Evolutionary conservation across 1,140 invertebrate genomes (phyloP), one percentile per base, ranked within the genome.

Genomic region (Drosophila funebris): DNA sequence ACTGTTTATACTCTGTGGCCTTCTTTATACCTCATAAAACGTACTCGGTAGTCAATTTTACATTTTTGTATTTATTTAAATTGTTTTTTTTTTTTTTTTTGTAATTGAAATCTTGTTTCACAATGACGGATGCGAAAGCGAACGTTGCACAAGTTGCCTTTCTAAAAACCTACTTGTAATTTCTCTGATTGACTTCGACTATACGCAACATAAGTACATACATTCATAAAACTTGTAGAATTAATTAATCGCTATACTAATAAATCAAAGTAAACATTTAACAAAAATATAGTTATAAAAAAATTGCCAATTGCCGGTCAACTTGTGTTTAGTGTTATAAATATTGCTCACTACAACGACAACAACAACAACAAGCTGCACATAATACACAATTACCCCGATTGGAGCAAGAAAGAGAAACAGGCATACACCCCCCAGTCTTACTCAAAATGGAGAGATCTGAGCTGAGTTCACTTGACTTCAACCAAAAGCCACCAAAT

Each of bases 21-120:
- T 88, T 88, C 79, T 88, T 79, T 89, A 88, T 88, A 88, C 83
- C 83, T 88, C 83, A 88, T 89, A 88, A 61, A 88, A 89, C 83
- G 83, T 88, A 88, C 84, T 88, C 31, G 84, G 79, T 88, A 88
- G 83, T 88, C 83, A 87, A 87, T 87, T 85, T 87, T 78, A 82
- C 64, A 81, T 54, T 58, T 73, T 29, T n/a, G n/a, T n/a, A n/a
- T n/a, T 31, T 53, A 18, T 41, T 52, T n/a, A 18, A 33, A 11
- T 33, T 46, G 22, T 37, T 43, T 36, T 27, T n/a, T 39, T 13
- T 54, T 57, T 24, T 52, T 50, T 43, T 33, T 66, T 48, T 64
- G 27, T 16, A 36, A 36, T 48, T 62, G 24, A 33, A 41, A 24
- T 61, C 41, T 56, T 54, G 57, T 62, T 53, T 60, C 24, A 41